A percentile compares a stretch with the other conserved stretches of the same genome.
phyloP scores from a whole-genome alignment of 2,888 invertebrate genomes.

The Carcina quercana region DNA sequence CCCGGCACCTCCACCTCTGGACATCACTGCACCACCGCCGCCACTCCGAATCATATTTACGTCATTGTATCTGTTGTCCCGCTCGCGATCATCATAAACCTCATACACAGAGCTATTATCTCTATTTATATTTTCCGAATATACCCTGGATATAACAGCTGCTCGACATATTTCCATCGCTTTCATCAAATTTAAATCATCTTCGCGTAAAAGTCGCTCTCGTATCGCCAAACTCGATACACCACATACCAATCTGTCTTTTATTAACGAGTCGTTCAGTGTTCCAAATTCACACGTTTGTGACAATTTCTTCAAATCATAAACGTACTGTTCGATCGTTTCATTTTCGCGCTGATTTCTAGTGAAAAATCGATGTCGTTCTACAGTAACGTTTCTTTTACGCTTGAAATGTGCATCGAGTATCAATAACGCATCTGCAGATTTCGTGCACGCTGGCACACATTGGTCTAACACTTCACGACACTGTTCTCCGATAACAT shows the following conservation, averaged over 20 bases:
- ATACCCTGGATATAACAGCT: slow-evolving; percentile 4
- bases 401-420: slow-evolving; percentile 1
- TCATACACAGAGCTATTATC: not conserved
- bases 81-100: not conserved
- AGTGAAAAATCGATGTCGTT: slow-evolving; percentile 6
- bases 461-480: slow-evolving; percentile 6
- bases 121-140: slow-evolving; percentile 7
- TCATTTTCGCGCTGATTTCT: slow-evolving; percentile 3
- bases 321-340: slow-evolving; percentile 8
- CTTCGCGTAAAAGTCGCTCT: slow-evolving; percentile 8
- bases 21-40: no score
- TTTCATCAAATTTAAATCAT: slow-evolving; percentile 5
- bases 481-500: slow-evolving; percentile 7
- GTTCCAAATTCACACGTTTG: slow-evolving; percentile 5
- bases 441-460: not conserved
- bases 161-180: slow-evolving; percentile 9
- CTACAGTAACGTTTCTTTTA: slow-evolving; percentile 6
- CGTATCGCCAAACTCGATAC: slow-evolving; percentile 1
- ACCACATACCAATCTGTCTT: slow-evolving; percentile 8
- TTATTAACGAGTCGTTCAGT: slow-evolving; percentile 5
- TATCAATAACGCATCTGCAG: not conserved
- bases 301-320: slow-evolving; percentile 4
- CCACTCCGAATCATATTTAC: no score
- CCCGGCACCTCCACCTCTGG: no score
- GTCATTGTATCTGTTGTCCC: no score